A percentile compares a stretch with the other conserved stretches of the same genome.
phyloP scores from a whole-genome alignment of 2,113 vertebrate genomes.

The Taxidea taxus region DNA sequence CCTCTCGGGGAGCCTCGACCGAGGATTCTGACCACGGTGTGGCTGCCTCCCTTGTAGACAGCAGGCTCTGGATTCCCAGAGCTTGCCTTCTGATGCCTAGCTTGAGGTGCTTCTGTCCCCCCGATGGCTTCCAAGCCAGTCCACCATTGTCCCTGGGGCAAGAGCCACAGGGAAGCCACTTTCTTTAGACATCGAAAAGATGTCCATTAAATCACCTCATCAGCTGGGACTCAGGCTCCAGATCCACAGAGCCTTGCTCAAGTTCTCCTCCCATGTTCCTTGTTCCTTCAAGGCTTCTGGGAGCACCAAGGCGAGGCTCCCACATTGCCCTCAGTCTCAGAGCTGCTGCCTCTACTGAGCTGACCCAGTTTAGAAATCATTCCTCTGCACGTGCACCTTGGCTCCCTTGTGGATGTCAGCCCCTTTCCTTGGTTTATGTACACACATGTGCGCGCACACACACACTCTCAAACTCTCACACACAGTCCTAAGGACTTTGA shows the following conservation, averaged over 20 bases:
- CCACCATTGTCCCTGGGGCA: not conserved
- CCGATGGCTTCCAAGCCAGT: too few species aligned
- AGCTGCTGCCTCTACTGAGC: not conserved
- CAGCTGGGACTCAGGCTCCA: not conserved
- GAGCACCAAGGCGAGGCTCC: too few species aligned
- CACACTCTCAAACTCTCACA: not conserved
- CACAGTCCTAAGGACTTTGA: not conserved
- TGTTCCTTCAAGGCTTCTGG: not conserved
- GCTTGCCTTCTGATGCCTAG: not conserved
- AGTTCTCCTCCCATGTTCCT: not conserved
- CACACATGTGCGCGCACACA: not conserved
- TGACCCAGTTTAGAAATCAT: too few species aligned
- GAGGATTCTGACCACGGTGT: not conserved
- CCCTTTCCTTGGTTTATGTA: not conserved
- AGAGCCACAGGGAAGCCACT: not conserved
- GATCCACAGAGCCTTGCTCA: not conserved
- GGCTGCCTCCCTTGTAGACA: not conserved
- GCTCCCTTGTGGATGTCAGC: not conserved
- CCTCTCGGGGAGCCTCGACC: constrained; percentile 11
- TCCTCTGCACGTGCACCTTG: not conserved
- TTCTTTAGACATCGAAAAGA: too few species aligned
- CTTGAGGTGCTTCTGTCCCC: not conserved
- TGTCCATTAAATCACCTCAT: accelerated
- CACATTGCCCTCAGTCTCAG: not conserved
- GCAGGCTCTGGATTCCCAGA: constrained; percentile 2